Percentiles rank a stretch among this genome's conserved stretches.
phyloP scores from a whole-genome alignment of 2,888 invertebrate genomes.

The Heteromurus nitidus region DNA sequence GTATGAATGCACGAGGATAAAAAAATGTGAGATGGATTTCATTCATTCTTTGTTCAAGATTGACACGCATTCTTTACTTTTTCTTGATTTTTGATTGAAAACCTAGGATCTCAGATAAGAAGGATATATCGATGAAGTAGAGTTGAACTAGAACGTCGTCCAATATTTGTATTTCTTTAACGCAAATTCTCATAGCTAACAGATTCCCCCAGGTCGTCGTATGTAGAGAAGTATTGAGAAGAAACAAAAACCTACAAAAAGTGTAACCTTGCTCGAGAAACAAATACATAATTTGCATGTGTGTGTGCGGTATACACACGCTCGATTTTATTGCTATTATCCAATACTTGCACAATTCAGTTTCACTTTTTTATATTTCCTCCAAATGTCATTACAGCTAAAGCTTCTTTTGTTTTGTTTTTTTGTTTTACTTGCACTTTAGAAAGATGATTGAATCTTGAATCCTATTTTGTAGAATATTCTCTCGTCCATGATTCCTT shows the following conservation, averaged over 20 bases:
- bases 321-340: too few relatives aligned
- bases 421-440: background rate
- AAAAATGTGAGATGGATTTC: too few relatives aligned
- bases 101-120: background rate
- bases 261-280: background rate
- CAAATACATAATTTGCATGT: too few relatives aligned
- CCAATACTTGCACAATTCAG: too few relatives aligned
- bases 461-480: slow-evolving; percentile 1
- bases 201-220: background rate
- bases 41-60: too few relatives aligned
- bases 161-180: background rate
- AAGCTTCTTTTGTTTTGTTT: background rate
- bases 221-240: slow-evolving; percentile 36
- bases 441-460: slow-evolving; percentile 30
- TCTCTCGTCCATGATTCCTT: slow-evolving; percentile 48
- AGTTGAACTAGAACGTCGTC: background rate
- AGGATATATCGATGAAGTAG: background rate
- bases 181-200: background rate
- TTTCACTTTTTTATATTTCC: too few relatives aligned
- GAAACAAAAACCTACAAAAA: background rate
- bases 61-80: too few relatives aligned
- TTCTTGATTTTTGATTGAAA: background rate
- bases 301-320: too few relatives aligned
- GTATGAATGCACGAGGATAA: background rate
- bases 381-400: slow-evolving; percentile 15